Conservation (phyloP, 2,888 invertebrate genomes). For the Baccha elongata region DNA sequence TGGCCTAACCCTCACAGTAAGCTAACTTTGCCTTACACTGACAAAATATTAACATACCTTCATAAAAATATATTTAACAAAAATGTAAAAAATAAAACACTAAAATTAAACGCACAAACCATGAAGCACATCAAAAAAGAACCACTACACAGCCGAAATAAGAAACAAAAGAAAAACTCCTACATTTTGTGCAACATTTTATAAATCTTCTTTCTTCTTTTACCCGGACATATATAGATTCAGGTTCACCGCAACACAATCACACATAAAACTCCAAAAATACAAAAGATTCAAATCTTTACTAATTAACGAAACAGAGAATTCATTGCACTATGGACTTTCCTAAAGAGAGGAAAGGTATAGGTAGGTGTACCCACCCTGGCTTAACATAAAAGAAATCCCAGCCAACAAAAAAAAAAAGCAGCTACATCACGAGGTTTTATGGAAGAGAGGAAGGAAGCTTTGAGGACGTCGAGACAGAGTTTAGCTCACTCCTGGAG, state of each 20-base stretch:
- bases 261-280: constrained; percentile 68
- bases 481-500: not conserved
- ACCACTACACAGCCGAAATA: constrained; percentile 11
- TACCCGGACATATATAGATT: constrained; percentile 6
- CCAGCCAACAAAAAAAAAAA: constrained; percentile 14
- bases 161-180: not conserved
- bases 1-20: not conserved
- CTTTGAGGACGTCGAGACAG: constrained; percentile 49
- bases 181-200: constrained; percentile 54
- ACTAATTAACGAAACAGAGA: constrained; percentile 70
- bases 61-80: not conserved
- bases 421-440: constrained; percentile 15
- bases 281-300: constrained; percentile 73
- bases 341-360: constrained; percentile 6
- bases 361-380: not conserved
- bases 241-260: constrained; percentile 52
- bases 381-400: constrained; percentile 28
- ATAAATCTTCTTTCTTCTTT: constrained; percentile 32
- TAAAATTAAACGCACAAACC: constrained; percentile 68
- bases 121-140: constrained; percentile 44
- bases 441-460: constrained; percentile 2
- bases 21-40: constrained; percentile 1
- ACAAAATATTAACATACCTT: constrained; percentile 42
- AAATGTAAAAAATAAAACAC: constrained; percentile 26
- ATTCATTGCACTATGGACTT: constrained; percentile 65